Percentiles rank a stretch among this genome's conserved stretches.
phyloP scores from a whole-genome alignment of 37 sponge, comb jelly and placozoan genomes.

The Axinella damicornis region DNA sequence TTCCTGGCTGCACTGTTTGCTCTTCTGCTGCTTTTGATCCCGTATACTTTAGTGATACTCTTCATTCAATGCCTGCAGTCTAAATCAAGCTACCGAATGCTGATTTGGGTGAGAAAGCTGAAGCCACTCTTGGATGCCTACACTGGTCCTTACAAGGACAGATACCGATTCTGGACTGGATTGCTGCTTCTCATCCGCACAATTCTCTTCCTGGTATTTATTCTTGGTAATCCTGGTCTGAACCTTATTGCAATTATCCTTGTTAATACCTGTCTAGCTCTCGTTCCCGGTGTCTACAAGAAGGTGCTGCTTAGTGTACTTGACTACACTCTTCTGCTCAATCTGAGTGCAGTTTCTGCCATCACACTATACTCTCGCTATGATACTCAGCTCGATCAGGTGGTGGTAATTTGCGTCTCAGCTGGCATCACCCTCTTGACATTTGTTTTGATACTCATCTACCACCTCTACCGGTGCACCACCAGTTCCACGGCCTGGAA shows the following conservation, averaged over 20 bases:
- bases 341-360: not conserved
- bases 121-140: constrained; percentile 31
- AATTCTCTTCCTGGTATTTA: constrained; percentile 11
- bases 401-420: too few relatives aligned
- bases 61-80: constrained; percentile 2
- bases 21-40: constrained; percentile 11
- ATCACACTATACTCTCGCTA: not conserved
- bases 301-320: constrained; percentile 24
- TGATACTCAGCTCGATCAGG: too few relatives aligned
- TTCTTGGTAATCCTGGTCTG: not conserved
- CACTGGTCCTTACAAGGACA: constrained; percentile 26
- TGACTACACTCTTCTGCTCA: constrained; percentile 12
- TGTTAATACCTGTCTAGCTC: not conserved
- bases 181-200: constrained; percentile 14
- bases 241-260: not conserved
- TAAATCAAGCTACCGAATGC: not conserved
- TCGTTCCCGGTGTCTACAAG: constrained; percentile 25
- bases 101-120: not conserved
- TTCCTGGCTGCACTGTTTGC: not conserved
- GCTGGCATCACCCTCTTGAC: too few relatives aligned
- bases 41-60: constrained; percentile 8
- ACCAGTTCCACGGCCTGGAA: too few relatives aligned
- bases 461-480: too few relatives aligned
- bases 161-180: constrained; percentile 32
- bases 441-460: too few relatives aligned